Evolutionary conservation across 1,140 invertebrate species (phyloP), one percentile per base, ranked within the genome.

Genomic region (Anthonomus grandis): DNA sequence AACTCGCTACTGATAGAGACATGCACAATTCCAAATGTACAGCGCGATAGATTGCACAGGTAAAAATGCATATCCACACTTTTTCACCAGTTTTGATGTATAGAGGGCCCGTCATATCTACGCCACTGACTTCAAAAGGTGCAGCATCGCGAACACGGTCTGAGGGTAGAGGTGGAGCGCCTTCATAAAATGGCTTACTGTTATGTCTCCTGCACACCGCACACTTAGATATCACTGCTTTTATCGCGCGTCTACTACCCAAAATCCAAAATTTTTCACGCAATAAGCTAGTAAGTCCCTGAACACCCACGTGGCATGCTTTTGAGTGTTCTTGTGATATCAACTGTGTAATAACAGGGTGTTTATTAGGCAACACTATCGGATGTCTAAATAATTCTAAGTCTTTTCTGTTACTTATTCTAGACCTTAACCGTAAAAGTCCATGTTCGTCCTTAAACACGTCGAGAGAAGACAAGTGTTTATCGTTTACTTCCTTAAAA

Each of bases 1-100:
- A n/a, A n/a, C n/a, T n/a, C n/a, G n/a, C n/a, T n/a, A n/a, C n/a
- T n/a, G n/a, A n/a, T n/a, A n/a, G n/a, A n/a, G n/a, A n/a, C n/a
- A n/a, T n/a, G n/a, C n/a, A n/a, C n/a, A 74, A 25, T 57, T 76
- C 74, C 2, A 76, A 37, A 62, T 75, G 71, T 4, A 75, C 60
- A 5, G 70, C 71, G 34, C 69, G 39, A 51, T 67, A 70, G 6
- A 69, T 42, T 9, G 52, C 60, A 36, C 52, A 62, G 4, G 55
- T 68, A 36, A 74, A 74, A 6, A 74, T 12, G 34, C 64, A 63
- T 12, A 45, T 45, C 9, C 21, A 45, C 10, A 15, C 1, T 45
- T 45, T 45, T 10, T 23, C 25, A 73, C 25, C 23, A 18, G 12
- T 27, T 31, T 53, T 27, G 6, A 68, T 66, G 69, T 12, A 56